Evolutionary conservation across 1,140 invertebrate genomes (phyloP), one percentile per base, ranked within the genome.

Genomic region (Brachionus rotundiformis): DNA sequence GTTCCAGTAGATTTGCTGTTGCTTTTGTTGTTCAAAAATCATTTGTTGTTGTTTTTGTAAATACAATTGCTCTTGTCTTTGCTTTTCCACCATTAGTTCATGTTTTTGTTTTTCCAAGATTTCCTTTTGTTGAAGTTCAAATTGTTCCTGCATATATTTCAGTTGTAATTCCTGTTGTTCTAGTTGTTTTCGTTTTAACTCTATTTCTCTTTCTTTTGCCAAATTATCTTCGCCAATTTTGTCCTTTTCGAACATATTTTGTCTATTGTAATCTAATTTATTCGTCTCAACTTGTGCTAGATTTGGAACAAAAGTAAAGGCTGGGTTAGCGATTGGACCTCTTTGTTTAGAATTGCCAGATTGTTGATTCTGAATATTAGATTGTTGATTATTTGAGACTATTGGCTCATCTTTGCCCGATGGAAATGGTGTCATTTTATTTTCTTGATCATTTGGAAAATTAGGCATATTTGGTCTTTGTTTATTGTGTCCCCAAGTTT

Each of bases 401-500:
- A n/a, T n/a, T n/a, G n/a, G n/a, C n/a, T n/a, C n/a, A n/a, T n/a
- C n/a, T n/a, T n/a, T n/a, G n/a, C n/a, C n/a, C n/a, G n/a, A n/a
- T n/a, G n/a, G n/a, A n/a, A n/a, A n/a, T n/a, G n/a, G n/a, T n/a
- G n/a, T n/a, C n/a, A n/a, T n/a, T n/a, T n/a, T n/a, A n/a, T n/a
- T n/a, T n/a, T n/a, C n/a, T n/a, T n/a, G n/a, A 36, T 31, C 39
- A n/a, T 27, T 44, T 2, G 39, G 19, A n/a, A 36, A 31, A 54
- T 5, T 19, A 10, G 73, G 47, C 13, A 41, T 6, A 31, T 25
- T 33, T 33, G 44, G 47, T 5, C 3, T 54, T 33, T 1, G 6
- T 54, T 31, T 31, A 10, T 83, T 85, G 83, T 77, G 75, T 1
- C 87, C 86, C 85, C 87, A 88, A 25, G 85, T 87, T 27, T 84